Evolutionary conservation across 2,888 invertebrate species (phyloP), one percentile per base, ranked within the genome.

Genomic region (Pterobdella sp.): DNA sequence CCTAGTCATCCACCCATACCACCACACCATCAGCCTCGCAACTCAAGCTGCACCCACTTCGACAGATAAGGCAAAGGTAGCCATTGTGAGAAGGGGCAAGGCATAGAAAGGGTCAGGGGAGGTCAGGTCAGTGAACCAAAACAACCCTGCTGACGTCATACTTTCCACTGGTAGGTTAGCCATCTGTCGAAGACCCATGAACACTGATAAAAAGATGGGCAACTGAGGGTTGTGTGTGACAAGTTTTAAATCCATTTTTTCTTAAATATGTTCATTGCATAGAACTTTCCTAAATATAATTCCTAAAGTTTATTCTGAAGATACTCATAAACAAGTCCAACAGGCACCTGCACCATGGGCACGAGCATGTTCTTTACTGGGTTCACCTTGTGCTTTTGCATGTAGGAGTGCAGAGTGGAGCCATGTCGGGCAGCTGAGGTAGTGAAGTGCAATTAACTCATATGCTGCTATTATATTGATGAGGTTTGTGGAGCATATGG

Each of bases 111-210:
- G 95, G 86, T 98, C 97, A 1, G 91, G 87, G 18, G 92, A 83
- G 0, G 95, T 94, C 67, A 98, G 87, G 86, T 98, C 94, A 1
- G 88, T 86, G 82, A 97, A 95, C 97, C 97, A 98, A 79, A 87
- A 89, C 0, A 93, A 77, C 0, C 98, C 98, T 2, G 75, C 74
- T 0, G 88, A 86, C 76, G 88, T 87, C 87, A 97, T 87, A 81
- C 94, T 94, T 63, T 93, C 92, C 49, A 97, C 91, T 0, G 95
- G 96, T 36, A 90, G 87, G 80, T 90, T 90, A 0, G 93, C 89
- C 95, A 98, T 95, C 76, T 88, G 86, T 78, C 92, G 87, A 66
- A 98, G 84, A 0, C 90, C 93, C 85, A 92, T 87, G 81, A 95
- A 97, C 82, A 94, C 91, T 0, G 95, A 94, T 76, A 96, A 84